Evolutionary conservation across 2,888 invertebrate species (phyloP).

Genomic region (Idaea biselata): DNA sequence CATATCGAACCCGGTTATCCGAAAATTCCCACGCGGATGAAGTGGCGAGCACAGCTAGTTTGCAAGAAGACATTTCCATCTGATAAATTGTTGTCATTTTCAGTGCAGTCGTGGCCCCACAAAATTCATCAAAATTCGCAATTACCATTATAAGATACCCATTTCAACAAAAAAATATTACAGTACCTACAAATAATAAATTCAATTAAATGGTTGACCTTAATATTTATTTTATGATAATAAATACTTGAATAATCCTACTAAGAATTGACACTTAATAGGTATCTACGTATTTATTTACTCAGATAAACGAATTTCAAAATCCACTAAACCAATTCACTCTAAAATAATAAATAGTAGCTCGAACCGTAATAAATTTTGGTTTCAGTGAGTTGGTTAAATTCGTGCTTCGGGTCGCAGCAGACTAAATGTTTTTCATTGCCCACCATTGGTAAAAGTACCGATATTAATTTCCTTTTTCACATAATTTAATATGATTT

Average conservation of each 20-base stretch:
- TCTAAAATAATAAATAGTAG: not conserved
- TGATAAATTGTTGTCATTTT: too few species aligned
- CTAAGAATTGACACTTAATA: not conserved
- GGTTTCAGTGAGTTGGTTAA: not conserved
- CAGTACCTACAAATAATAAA: not conserved
- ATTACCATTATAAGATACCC: too few species aligned
- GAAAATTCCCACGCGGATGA: too few species aligned
- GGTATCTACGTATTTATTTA: not conserved
- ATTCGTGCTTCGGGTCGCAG: not conserved
- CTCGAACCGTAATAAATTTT: not conserved
- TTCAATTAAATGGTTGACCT: not conserved
- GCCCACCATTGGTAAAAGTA: too few species aligned
- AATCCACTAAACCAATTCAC: not conserved
- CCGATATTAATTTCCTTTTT: too few species aligned
- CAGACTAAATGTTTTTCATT: not conserved
- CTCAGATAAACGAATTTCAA: not conserved
- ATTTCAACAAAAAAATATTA: too few species aligned
- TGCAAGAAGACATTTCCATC: too few species aligned
- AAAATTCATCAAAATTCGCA: too few species aligned
- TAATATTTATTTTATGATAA: not conserved
- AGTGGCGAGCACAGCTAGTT: too few species aligned
- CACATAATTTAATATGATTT: too few species aligned
- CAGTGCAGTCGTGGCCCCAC: too few species aligned
- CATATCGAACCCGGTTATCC: too few species aligned
- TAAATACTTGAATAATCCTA: not conserved